Base-by-base conservation (phyloP, 2,113 vertebrate genomes). In the Myotis yumanensis region DNA sequence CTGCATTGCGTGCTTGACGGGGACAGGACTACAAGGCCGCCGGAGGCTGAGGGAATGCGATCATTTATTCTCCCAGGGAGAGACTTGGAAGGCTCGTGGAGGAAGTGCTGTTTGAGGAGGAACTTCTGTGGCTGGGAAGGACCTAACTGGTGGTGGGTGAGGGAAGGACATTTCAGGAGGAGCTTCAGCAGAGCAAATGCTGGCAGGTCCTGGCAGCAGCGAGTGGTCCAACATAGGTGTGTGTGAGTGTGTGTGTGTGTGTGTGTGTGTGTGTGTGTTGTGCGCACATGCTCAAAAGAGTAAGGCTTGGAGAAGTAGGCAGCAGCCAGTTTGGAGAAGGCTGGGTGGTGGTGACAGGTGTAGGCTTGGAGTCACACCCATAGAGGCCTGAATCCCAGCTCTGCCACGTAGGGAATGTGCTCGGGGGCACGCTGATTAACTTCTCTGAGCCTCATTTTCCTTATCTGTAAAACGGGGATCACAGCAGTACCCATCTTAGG, bases 1-100 rank as follows among this genome's bases (percentile, higher is more conserved):
- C 28, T 18, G 5, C 25, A 15, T 20, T 3, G 16, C 0, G 4
- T 25, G 43, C 48, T 69, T 37, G 22, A 59, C 0, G 0, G 48
- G 28, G 43, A 32, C 1, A 6, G n/a, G 57, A 10, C 43, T 30
- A 0, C 2, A 43, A 54, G 88, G 25, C 37, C 2, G 0, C 76
- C 1, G 37, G 43, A 16, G 57, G 14, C 11, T 35, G 48, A 79
- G 54, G 69, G 28, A 25, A 80, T 7, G 48, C 28, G n/a, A n/a
- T 11, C 5, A 32, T 48, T 46, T 10, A 15, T 73, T 75, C 11
- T 59, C 32, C n/a, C 16, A 14, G 52, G 62, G 37, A 43, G 62
- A 86, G 25, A 52, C 30, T 30, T 71, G 16, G 14, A 14, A 32
- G 3, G 43, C 48, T 77, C 11, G 3, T 0, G 46, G 86, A 75